phyloP scores from a whole-genome alignment of 2,888 invertebrate species.

The Ochlodes sylvanus region DNA sequence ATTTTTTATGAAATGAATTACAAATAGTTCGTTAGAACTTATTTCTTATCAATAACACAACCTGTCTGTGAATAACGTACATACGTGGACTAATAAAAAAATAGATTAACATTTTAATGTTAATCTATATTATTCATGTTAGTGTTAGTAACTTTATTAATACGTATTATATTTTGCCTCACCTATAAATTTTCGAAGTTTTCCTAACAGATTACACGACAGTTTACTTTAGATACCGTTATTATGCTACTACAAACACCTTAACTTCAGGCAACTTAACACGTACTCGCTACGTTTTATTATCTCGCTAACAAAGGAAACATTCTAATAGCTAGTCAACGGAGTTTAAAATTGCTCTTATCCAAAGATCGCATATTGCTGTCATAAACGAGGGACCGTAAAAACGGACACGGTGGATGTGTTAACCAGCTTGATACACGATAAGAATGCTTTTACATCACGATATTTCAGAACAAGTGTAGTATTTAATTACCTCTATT shows the following conservation, averaged over 20 bases:
- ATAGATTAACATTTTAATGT: no score
- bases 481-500: constrained; percentile 78
- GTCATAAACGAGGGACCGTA: constrained; percentile 53
- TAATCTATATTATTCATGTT: no score
- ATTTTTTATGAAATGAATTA: no score
- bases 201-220: not conserved
- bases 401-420: constrained; percentile 60
- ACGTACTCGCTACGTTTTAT: not conserved
- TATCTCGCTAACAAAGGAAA: constrained; percentile 13
- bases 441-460: constrained; percentile 75
- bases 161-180: no score
- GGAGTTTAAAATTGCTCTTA: constrained; percentile 27
- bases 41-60: no score
- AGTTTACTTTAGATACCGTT: not conserved
- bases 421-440: constrained; percentile 81
- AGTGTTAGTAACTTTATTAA: no score
- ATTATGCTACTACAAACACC: not conserved
- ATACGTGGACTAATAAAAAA: no score
- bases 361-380: constrained; percentile 18
- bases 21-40: no score
- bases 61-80: no score
- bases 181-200: not conserved
- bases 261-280: constrained; percentile 5
- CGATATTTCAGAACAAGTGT: constrained; percentile 75
- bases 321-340: not conserved